Percentiles rank a stretch among this genome's conserved stretches.
These are phyloP conservation scores for Melanaphis sacchari DNA, from an alignment of 1,140 invertebrate genomes.

Conservation along the genomic window DNA sequence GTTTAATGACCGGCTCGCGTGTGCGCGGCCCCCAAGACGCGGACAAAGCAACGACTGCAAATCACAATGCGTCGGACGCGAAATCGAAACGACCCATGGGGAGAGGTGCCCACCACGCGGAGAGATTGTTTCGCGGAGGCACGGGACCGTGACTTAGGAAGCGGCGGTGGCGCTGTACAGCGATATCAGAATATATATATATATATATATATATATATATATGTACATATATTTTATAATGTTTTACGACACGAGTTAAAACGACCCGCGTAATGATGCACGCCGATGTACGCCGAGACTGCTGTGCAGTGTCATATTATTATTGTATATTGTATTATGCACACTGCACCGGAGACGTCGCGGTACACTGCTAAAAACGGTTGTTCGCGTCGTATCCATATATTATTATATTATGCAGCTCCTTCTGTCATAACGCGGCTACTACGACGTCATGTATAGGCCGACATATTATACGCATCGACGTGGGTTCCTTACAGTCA, in stretches of 20 bases:
- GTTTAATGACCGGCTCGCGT: background rate
- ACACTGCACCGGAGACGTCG: too few relatives aligned
- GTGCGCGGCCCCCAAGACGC: background rate
- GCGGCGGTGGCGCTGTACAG: background rate
- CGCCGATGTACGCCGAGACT: background rate
- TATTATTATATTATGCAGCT: too few relatives aligned
- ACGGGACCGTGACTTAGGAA: conserved; percentile 26
- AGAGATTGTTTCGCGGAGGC: conserved; percentile 1
- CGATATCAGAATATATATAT: background rate
- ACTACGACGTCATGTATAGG: background rate
- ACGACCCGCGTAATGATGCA: background rate
- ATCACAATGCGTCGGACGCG: conserved; percentile 26
- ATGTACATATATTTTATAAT: too few relatives aligned
- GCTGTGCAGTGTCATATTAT: too few relatives aligned
- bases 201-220: too few relatives aligned
- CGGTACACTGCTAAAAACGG: too few relatives aligned
- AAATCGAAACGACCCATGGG: background rate
- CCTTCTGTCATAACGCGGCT: too few relatives aligned
- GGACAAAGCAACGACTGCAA: conserved; percentile 7
- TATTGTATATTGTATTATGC: too few relatives aligned
- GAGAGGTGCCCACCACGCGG: background rate
- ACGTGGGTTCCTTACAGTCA: background rate
- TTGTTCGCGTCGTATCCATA: too few relatives aligned
- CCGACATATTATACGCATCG: background rate
- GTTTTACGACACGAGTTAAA: background rate